Percentiles rank a stretch among this genome's conserved stretches.
Evolutionary conservation across 2,797 vertebrate species (phyloP).

Genomic region (Coregonus suidteri): DNA sequence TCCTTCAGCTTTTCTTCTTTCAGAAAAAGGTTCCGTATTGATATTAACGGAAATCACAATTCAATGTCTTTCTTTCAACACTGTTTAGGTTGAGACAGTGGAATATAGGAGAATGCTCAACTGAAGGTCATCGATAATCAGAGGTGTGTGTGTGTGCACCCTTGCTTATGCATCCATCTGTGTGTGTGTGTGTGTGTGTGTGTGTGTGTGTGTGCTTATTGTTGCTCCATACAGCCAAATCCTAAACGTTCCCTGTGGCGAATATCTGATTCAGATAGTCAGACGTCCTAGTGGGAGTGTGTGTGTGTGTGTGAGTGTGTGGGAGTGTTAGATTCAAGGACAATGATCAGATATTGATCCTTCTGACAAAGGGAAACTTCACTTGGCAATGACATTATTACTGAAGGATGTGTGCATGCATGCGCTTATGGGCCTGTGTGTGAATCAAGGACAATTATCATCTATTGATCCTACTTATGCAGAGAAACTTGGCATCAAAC

Average conservation of each 20-base stretch:
- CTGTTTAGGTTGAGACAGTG: neutral
- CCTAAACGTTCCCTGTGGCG: slow-evolving; percentile 62
- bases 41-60: too few species aligned
- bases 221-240: slow-evolving; percentile 39
- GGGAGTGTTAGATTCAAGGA: slow-evolving; percentile 42
- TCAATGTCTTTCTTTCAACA: too few species aligned
- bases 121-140: slow-evolving; percentile 26
- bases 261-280: slow-evolving; percentile 53
- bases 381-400: neutral
- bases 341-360: slow-evolving; percentile 59
- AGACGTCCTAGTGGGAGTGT: slow-evolving; percentile 22
- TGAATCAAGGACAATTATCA: neutral
- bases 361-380: too few species aligned
- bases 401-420: slow-evolving; percentile 28
- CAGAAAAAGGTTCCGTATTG: too few species aligned
- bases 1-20: too few species aligned
- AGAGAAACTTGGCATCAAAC: too few species aligned
- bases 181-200: neutral
- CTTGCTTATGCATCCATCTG: neutral
- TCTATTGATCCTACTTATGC: too few species aligned
- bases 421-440: neutral
- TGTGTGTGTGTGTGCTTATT: neutral
- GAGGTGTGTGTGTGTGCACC: slow-evolving; percentile 18
- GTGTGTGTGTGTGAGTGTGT: neutral
- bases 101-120: neutral